Percentiles rank a stretch among this genome's conserved stretches.
Evolutionary conservation across 37 sponge, comb jelly and placozoan genomes (phyloP).

Genomic region (Beroe ovata): DNA sequence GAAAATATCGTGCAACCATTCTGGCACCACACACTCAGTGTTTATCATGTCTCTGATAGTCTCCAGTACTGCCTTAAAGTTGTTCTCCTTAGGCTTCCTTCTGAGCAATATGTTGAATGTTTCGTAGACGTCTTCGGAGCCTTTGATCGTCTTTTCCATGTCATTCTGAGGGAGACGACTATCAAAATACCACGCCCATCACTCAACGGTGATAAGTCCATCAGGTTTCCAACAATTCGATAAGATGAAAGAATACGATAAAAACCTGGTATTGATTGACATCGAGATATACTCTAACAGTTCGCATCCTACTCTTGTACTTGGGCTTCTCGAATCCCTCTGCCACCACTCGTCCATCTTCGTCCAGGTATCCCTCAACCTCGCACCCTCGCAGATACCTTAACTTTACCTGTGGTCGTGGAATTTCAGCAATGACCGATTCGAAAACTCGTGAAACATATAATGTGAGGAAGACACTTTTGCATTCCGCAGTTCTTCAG

Average conservation of each 20-base stretch:
- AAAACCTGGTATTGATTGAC: slow-evolving; percentile 92
- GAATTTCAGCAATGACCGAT: too few species aligned
- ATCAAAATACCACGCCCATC: too few species aligned
- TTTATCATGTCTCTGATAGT: slow-evolving; percentile 95
- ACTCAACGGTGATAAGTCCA: too few species aligned
- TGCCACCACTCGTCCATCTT: slow-evolving; percentile 88
- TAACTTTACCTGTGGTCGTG: slow-evolving; percentile 72
- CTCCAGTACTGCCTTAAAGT: slow-evolving; percentile 99
- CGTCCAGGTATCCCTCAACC: slow-evolving; percentile 97
- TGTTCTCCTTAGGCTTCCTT: slow-evolving; percentile 98
- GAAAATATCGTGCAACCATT: slow-evolving; percentile 95
- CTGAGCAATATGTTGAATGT: slow-evolving; percentile 91
- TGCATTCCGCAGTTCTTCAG: too few species aligned
- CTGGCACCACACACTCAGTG: slow-evolving; percentile 95
- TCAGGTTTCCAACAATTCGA: too few species aligned
- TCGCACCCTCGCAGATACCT: slow-evolving; percentile 94
- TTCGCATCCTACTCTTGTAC: slow-evolving; percentile 73
- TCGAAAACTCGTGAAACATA: too few species aligned
- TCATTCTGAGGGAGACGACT: slow-evolving; percentile 16
- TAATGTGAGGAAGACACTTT: too few species aligned
- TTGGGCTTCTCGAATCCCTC: slow-evolving; percentile 83
- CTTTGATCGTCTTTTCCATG: slow-evolving; percentile 62
- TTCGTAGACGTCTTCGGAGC: slow-evolving; percentile 85
- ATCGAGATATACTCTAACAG: slow-evolving; percentile 90
- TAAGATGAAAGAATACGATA: too few species aligned